A percentile compares a stretch with the other conserved stretches of the same genome.
These are phyloP conservation scores for Drosophila arizonae DNA, from an alignment of 1,140 invertebrate genomes.

Conservation along the genomic window DNA sequence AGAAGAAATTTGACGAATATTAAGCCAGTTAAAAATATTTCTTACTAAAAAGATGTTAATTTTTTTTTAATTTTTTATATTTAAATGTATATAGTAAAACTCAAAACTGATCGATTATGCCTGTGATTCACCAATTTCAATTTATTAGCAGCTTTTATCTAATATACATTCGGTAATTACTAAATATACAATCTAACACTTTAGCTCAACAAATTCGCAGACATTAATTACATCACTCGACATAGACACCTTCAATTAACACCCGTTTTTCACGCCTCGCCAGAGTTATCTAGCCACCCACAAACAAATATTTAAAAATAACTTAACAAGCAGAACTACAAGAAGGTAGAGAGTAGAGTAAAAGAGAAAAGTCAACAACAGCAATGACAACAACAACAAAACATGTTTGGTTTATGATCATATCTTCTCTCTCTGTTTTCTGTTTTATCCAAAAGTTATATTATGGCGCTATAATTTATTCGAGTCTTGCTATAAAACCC, in stretches of 20 bases:
- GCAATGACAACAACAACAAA: neutral
- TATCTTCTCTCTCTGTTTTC: constrained; percentile 10
- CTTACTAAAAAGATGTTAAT: constrained; percentile 5
- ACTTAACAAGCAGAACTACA: constrained; percentile 3
- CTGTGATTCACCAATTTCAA: constrained; percentile 4
- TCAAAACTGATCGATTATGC: neutral
- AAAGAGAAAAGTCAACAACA: constrained; percentile 26
- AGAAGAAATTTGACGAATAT: neutral
- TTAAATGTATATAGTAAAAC: neutral
- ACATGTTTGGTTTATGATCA: too few relatives aligned
- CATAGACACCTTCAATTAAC: constrained; percentile 40
- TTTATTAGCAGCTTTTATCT: constrained; percentile 19
- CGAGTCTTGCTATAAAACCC: constrained; percentile 25
- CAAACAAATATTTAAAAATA: neutral
- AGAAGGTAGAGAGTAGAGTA: neutral
- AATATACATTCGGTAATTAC: constrained; percentile 23
- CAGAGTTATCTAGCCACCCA: neutral
- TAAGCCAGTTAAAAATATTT: neutral
- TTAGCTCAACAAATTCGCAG: constrained; percentile 40
- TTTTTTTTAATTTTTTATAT: too few relatives aligned
- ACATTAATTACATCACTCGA: constrained; percentile 39
- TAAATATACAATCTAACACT: constrained; percentile 32
- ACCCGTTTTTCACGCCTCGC: constrained; percentile 13
- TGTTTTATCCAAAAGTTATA: constrained; percentile 3
- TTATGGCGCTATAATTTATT: constrained; percentile 30